Base-by-base conservation (phyloP, 2,797 vertebrate genomes). In the Moxostoma hubbsi region DNA sequence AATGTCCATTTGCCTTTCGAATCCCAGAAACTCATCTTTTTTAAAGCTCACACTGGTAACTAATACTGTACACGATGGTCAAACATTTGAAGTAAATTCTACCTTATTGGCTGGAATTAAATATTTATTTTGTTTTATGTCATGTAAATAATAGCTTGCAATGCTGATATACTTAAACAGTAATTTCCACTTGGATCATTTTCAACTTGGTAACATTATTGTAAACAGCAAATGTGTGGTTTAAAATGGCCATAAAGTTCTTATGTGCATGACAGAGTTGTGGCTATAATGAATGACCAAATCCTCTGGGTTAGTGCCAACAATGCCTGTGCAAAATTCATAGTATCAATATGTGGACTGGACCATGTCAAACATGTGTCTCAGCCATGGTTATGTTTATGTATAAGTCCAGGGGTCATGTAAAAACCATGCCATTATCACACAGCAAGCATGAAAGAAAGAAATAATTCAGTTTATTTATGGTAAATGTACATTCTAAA, bases 1-100 rank as follows among this genome's bases (percentile, higher is more conserved):
- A 89, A 85, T 88, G 84, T 84, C 81, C 81, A 4, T 78, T 80
- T 90, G 83, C 85, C 82, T 82, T 90, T 90, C 88, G 85, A 92
- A 89, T 89, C 84, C 90, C 83, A 85, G 66, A 87, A 87, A 85
- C 85, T 89, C 84, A 86, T 81, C 84, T 76, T 87, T 85, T 77
- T 67, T 72, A 57, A 53, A 61, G 61, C 66, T 51, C 72, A 79
- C 1, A 9, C 68, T 50, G 62, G 58, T 36, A 58, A 24, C 57
- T 36, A 47, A 36, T 53, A 24, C 1, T 24, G 24, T 24, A 58
- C 70, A 75, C 36, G 57, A 59, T 11, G 11, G 54, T 54, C 65
- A 70, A 79, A 51, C 51, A 46, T 65, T 49, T 15, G 13, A 73
- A 51, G 2, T 24, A 1, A 24, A 24, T 24, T 24, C 24, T 24